A percentile compares a stretch with the other conserved stretches of the same genome.
phyloP scores from a whole-genome alignment of 2,888 invertebrate genomes.

The Apoda limacodes region DNA sequence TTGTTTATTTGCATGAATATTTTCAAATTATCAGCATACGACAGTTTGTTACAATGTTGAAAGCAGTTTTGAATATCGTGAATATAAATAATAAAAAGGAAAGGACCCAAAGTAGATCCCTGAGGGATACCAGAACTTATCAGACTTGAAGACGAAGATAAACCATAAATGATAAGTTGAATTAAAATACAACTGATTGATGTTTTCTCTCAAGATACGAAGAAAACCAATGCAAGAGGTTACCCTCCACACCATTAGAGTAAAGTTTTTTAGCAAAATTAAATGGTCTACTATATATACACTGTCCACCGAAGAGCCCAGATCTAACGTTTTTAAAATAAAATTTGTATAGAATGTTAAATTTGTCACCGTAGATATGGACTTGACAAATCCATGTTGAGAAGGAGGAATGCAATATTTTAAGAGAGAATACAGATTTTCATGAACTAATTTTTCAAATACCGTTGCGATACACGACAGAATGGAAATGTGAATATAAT shows the following conservation, averaged over 20 bases:
- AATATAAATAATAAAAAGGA: conserved; percentile 10
- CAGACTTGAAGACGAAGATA: conserved; percentile 1
- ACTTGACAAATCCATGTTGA: not conserved
- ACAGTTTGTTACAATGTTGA: conserved; percentile 4
- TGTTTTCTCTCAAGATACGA: conserved; percentile 8
- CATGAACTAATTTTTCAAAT: conserved; percentile 1
- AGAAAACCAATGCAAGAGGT: conserved; percentile 9
- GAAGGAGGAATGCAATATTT: not conserved
- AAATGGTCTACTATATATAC: conserved; percentile 15
- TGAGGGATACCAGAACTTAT: conserved; percentile 8
- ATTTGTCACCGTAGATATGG: not conserved
- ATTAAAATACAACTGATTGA: conserved; percentile 6
- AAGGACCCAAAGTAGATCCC: conserved; percentile 9
- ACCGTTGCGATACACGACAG: not conserved
- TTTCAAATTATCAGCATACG: conserved; percentile 12
- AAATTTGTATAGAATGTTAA: not conserved
- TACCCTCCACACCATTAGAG: conserved; percentile 5
- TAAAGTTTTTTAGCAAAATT: conserved; percentile 7
- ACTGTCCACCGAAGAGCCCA: conserved; percentile 10
- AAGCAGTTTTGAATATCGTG: conserved; percentile 11
- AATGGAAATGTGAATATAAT: conserved; percentile 1
- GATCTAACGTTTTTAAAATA: not conserved
- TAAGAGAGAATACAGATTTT: not conserved
- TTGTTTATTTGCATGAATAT: conserved; percentile 7
- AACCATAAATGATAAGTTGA: too few relatives aligned